phyloP scores from a whole-genome alignment of 2,797 vertebrate genomes.

The Parauchenoglanis punctatus region DNA sequence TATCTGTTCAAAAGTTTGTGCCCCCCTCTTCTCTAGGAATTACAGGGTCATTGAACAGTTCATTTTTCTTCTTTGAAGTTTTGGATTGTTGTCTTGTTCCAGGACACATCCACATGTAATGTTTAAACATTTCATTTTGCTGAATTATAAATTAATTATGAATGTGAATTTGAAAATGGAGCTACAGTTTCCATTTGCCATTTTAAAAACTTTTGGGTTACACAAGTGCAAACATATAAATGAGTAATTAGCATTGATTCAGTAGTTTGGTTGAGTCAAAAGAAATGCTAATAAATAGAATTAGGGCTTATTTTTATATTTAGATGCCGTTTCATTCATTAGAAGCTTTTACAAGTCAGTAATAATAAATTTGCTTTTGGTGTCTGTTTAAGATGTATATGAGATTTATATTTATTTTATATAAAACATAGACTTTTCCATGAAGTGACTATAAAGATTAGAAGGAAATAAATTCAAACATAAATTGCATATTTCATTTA shows the following conservation, averaged over 20 bases:
- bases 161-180: neutral
- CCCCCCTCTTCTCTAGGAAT: neutral
- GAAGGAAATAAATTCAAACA: neutral
- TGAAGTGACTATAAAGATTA: neutral
- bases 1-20: neutral
- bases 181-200: neutral
- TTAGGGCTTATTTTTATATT: neutral
- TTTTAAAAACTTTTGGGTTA: neutral
- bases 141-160: neutral
- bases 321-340: neutral
- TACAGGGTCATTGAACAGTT: neutral
- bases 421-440: neutral
- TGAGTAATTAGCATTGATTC: neutral
- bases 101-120: neutral
- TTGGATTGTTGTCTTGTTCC: neutral
- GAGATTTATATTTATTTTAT: neutral
- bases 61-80: neutral
- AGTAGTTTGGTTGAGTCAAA: neutral
- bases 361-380: neutral
- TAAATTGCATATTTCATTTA: neutral
- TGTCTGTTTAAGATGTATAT: neutral
- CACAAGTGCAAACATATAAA: neutral
- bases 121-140: neutral
- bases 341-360: neutral
- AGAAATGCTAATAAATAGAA: neutral